Conservation (phyloP, 2,113 vertebrate genomes). For the Cryptomyrus ogoouensis region DNA sequence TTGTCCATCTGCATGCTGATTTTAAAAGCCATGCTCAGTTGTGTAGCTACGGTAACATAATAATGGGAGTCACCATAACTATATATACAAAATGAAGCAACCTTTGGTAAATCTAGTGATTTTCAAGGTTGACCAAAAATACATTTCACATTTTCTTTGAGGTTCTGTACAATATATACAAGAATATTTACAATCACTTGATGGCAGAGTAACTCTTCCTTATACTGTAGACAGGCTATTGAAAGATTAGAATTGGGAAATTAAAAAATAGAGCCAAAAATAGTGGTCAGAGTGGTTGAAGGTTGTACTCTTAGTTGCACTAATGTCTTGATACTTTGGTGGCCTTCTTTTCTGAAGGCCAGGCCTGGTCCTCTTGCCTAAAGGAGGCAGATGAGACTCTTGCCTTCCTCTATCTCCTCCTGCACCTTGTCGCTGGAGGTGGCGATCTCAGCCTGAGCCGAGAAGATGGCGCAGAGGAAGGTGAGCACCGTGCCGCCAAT, state of each 20-base stretch:
- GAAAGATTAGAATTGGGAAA: background rate
- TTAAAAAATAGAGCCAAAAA: background rate
- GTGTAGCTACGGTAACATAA: background rate
- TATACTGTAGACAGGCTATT: background rate
- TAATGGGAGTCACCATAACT: background rate
- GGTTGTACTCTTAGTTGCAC: background rate
- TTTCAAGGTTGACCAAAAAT: background rate
- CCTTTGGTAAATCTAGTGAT: background rate
- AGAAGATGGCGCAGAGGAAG: slow-evolving; percentile 79
- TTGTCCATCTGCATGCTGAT: background rate
- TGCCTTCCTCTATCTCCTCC: slow-evolving; percentile 83
- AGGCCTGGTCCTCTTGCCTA: slow-evolving; percentile 43
- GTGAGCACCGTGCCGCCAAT: slow-evolving; percentile 75
- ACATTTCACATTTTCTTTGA: slow-evolving; percentile 14
- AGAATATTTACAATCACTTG: slow-evolving; percentile 19
- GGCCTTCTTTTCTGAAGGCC: background rate
- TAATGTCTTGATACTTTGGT: slow-evolving; percentile 3
- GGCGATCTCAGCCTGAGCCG: slow-evolving; percentile 79
- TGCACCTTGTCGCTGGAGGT: slow-evolving; percentile 84
- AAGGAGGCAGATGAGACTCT: slow-evolving; percentile 78
- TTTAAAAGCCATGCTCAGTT: background rate
- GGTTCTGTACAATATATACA: slow-evolving; percentile 24
- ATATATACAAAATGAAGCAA: background rate
- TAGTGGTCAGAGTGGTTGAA: background rate
- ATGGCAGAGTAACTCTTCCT: slow-evolving; percentile 11